Evolutionary conservation across 2,797 vertebrate species (phyloP), one percentile per base, ranked within the genome.

Genomic region (Cygnus olor): DNA sequence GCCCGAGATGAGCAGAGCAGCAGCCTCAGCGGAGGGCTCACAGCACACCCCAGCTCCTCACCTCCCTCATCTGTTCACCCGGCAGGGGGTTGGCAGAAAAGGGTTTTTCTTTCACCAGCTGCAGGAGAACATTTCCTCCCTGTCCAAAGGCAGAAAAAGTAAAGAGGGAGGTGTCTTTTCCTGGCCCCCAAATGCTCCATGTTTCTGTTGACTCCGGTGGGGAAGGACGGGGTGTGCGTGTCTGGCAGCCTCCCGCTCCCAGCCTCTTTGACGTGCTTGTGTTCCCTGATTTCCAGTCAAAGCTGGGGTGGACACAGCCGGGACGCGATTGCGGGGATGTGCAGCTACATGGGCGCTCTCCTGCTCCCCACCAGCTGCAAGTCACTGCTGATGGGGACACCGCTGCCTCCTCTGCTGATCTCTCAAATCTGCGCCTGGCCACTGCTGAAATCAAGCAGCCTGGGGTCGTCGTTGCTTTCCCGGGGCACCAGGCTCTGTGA

Each of bases 291-390:
- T 82, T 36, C 64, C 54, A 61, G 69, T 34, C 68, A 88, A 44
- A 77, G 21, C 36, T 3, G 3, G 20, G 49, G 49, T 1, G 5
- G 56, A 25, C 0, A 1, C 36, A 57, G 56, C 65, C 1, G 1
- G 53, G 66, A 85, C 45, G 53, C 56, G 44, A 45, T 21, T 2
- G 1, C 0, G 4, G 53, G 51, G 79, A 25, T 0, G 3, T 54
- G 65, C 49, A 82, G 49, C 38, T 6, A 2, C 1, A 1, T 49
- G 72, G 68, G 27, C 3, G 6, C 47, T 63, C 47, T 82, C 16
- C 25, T 77, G 73, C 61, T 53, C 42, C 69, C 49, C 2, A 0
- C 47, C 0, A 3, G 30, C 53, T 70, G 34, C 66, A 49, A 32
- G 40, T 24, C 32, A 13, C 76, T 32, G 64, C 42, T 57, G 53